Base-by-base conservation (phyloP, 1,140 invertebrate genomes). In the Paramacrobiotus metropolitanus region DNA sequence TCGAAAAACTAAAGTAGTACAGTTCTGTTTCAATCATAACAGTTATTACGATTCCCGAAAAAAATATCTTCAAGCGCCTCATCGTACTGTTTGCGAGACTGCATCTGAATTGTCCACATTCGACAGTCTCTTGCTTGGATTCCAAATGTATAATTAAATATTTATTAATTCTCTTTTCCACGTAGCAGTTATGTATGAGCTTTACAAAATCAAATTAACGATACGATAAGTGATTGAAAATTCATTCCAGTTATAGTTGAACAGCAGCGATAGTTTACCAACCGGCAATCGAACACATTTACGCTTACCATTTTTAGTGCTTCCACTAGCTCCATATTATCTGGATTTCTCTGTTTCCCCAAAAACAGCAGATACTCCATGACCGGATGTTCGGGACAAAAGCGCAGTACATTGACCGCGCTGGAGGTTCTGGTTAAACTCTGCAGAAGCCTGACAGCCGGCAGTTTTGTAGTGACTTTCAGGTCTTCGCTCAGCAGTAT, bases 341-440 rank as follows among this genome's bases (percentile, higher is more conserved):
- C 48, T 15, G 48, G 48, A 28, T 24, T 55, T 55, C 48, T 15
- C 24, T 55, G 48, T 28, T 55, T 55, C 4, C 48, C 48, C 15
- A 55, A 24, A 15, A 55, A 9, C 15, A 55, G 9, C 48, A 55
- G 24, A 24, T 55, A 55, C 24, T 55, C 48, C 48, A 55, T 20
- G 15, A 55, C 28, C 15, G 48, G 48, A 55, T 55, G 48, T 55
- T 55, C 48, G 48, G 24, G 48, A 28, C 48, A 55, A 4, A 55
- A 20, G 15, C 48, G 48, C 9, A 55, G 48, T 24, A 55, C 48
- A 24, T 28, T 55, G 15, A 55, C 28, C 9, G 48, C 48, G 15
- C 15, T 9, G 4, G 48, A 55, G 4, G 48, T 9, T 24, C 28
- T 15, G 4, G 28, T 4, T 4, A 55, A 24, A 24, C 28, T 20